Percentiles rank a stretch among this genome's conserved stretches.
Conservation (phyloP, 1,140 invertebrate genomes). For the Drosophila pruinosa region DNA sequence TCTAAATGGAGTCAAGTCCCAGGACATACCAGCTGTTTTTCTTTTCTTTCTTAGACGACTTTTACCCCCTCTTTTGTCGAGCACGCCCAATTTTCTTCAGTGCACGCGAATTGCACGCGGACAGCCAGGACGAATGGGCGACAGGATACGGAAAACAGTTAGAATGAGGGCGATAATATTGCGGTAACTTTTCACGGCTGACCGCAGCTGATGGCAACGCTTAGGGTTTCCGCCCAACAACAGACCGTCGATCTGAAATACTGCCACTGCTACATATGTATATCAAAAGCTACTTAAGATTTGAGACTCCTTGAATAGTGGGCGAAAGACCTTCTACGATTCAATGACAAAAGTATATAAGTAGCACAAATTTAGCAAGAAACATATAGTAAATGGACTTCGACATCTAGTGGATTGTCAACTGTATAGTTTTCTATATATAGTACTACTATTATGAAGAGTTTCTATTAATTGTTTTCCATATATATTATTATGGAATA, state of each 20-base stretch:
- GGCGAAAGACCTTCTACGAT: no score
- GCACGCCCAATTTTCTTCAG: conserved; percentile 32
- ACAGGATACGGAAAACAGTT: not conserved
- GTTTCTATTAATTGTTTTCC: no score
- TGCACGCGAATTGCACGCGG: conserved; percentile 34
- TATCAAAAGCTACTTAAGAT: conserved; percentile 5
- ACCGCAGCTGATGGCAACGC: not conserved
- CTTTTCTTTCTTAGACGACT: no score
- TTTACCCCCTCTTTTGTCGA: conserved; percentile 17
- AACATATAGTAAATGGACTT: no score
- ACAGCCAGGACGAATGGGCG: not conserved
- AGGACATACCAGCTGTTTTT: conserved; percentile 21
- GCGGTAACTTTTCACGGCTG: not conserved
- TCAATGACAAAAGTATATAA: no score
- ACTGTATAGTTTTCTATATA: no score
- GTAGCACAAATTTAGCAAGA: no score
- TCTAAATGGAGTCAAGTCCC: not conserved
- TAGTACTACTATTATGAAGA: no score
- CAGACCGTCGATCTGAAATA: not conserved
- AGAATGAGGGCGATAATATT: not conserved
- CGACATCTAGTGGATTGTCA: no score
- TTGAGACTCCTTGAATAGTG: no score
- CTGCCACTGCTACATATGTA: not conserved
- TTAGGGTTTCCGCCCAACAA: not conserved
- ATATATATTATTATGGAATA: no score